These are phyloP conservation scores for Conger conger DNA, from an alignment of 2,113 vertebrate species.

Conservation along the genomic window DNA sequence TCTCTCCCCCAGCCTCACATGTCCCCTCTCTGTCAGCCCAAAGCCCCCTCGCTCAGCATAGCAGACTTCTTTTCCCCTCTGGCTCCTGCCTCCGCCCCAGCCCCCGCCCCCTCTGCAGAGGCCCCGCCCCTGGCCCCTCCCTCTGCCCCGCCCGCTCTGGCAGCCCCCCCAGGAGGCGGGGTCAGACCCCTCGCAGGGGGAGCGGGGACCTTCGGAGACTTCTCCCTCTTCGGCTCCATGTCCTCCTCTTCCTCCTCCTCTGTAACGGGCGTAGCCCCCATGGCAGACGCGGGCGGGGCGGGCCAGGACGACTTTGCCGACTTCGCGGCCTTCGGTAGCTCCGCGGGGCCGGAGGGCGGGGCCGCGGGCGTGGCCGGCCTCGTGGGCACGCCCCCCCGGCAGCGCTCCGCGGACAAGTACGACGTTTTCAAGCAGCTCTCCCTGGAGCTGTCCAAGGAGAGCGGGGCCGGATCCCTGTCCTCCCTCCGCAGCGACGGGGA, in stretches of 20 bases:
- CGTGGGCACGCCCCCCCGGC: slow-evolving; percentile 55
- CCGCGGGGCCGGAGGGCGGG: slow-evolving; percentile 54
- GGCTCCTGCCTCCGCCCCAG: slow-evolving; percentile 59
- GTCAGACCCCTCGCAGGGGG: slow-evolving; percentile 67
- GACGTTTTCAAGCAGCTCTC: slow-evolving; percentile 92
- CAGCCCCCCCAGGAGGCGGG: slow-evolving; percentile 43
- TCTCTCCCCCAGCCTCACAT: slow-evolving; percentile 68
- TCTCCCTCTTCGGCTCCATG: slow-evolving; percentile 86
- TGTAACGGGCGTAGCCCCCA: background rate
- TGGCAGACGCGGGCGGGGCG: slow-evolving; percentile 42
- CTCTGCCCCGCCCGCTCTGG: slow-evolving; percentile 46
- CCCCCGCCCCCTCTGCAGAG: slow-evolving; percentile 47
- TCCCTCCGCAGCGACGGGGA: slow-evolving; percentile 78
- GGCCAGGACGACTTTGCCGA: slow-evolving; percentile 96
- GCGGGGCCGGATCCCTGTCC: slow-evolving; percentile 57
- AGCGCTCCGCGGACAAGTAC: slow-evolving; percentile 73
- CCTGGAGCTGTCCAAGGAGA: slow-evolving; percentile 84
- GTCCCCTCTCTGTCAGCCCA: slow-evolving; percentile 65
- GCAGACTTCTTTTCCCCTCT: slow-evolving; percentile 87
- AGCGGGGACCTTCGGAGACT: slow-evolving; percentile 89
- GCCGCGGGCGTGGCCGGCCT: slow-evolving; percentile 44
- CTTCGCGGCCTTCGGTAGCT: slow-evolving; percentile 90
- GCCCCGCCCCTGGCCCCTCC: background rate
- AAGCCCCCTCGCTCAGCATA: slow-evolving; percentile 81
- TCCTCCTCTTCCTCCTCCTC: slow-evolving; percentile 52